Conservation (phyloP, 2,113 vertebrate genomes). For the Vimba vimba region DNA sequence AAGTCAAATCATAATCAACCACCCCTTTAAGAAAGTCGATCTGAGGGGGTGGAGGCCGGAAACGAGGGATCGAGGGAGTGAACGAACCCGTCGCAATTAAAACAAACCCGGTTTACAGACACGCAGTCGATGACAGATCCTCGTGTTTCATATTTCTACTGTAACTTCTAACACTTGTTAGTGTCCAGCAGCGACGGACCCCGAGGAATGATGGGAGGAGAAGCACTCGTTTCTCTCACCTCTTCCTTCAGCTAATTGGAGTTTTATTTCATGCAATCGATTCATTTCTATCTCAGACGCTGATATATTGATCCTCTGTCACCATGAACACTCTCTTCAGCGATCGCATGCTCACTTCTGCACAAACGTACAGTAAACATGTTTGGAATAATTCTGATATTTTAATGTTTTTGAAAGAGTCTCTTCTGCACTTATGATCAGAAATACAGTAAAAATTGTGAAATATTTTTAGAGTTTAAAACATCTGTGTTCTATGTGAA, state of each 20-base stretch:
- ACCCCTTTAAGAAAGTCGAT: slow-evolving; percentile 37
- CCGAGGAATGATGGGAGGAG: slow-evolving; percentile 65
- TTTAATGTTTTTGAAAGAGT: no score
- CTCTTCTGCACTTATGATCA: no score
- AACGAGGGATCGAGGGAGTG: background rate
- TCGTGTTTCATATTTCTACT: background rate
- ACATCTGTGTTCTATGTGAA: no score
- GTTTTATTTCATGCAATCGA: slow-evolving; percentile 82
- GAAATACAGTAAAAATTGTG: no score
- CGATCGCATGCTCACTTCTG: no score
- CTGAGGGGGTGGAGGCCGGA: slow-evolving; percentile 50
- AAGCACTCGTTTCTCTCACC: slow-evolving; percentile 41
- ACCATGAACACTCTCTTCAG: slow-evolving; percentile 55
- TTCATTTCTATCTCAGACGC: slow-evolving; percentile 73
- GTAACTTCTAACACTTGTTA: slow-evolving; percentile 48
- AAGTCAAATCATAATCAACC: no score
- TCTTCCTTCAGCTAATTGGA: slow-evolving; percentile 79
- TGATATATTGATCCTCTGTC: slow-evolving; percentile 77
- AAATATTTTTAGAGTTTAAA: no score
- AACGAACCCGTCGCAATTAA: background rate
- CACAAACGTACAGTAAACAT: no score
- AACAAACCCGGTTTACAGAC: background rate
- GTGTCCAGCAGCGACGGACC: slow-evolving; percentile 26
- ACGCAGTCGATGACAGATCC: background rate
- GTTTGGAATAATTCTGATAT: no score